Conservation (phyloP, 2,888 invertebrate species). For the Drosophila lacicola region DNA sequence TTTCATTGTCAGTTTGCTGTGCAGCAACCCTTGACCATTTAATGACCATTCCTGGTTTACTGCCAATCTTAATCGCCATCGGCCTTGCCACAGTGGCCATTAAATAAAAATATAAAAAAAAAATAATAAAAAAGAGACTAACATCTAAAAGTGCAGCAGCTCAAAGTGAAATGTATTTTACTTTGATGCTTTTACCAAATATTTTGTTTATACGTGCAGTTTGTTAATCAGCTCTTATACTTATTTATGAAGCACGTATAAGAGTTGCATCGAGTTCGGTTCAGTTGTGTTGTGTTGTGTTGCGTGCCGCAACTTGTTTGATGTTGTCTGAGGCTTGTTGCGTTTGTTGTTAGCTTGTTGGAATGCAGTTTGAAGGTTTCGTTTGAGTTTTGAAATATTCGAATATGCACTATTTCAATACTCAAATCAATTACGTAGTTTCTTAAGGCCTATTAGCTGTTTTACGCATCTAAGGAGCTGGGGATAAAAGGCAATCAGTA, state of each 20-base stretch:
- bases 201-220: background rate
- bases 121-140: background rate
- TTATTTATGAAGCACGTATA: conserved; percentile 37
- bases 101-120: conserved; percentile 5
- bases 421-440: too few relatives aligned
- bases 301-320: conserved; percentile 33
- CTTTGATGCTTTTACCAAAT: background rate
- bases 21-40: conserved; percentile 54
- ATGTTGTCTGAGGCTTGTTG: conserved; percentile 21
- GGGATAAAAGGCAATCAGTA: too few relatives aligned
- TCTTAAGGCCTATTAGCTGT: rapidly evolving
- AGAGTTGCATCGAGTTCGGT: conserved; percentile 41
- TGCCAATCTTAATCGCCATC: conserved; percentile 20
- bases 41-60: conserved; percentile 30
- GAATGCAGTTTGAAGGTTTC: background rate
- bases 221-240: conserved; percentile 52
- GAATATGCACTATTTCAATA: background rate
- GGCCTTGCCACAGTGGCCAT: conserved; percentile 15
- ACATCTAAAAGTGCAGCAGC: conserved; percentile 17
- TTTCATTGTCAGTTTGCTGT: conserved; percentile 60
- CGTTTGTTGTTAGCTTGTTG: conserved; percentile 5
- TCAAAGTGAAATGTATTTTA: conserved; percentile 11
- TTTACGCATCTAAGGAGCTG: too few relatives aligned
- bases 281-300: conserved; percentile 5
- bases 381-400: too few relatives aligned